Percentiles rank a stretch among this genome's conserved stretches.
Conservation (phyloP, 2,888 invertebrate species). For the Cryptocephalus moraei region DNA sequence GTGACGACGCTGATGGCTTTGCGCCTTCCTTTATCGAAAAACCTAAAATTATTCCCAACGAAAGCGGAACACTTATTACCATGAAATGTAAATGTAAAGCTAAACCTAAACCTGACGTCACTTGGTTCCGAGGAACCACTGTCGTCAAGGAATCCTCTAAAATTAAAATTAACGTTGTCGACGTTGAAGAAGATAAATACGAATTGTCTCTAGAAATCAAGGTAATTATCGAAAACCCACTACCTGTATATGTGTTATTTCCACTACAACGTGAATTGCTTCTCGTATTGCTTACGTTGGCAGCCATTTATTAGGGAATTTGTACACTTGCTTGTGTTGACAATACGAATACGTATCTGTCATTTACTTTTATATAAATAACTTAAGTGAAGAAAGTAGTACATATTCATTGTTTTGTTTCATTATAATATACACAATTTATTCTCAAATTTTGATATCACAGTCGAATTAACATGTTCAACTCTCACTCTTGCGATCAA, state of each 20-base stretch:
- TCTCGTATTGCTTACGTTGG: too few species aligned
- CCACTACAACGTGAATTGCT: too few species aligned
- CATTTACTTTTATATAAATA: too few species aligned
- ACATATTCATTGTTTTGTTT: too few species aligned
- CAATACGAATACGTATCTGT: too few species aligned
- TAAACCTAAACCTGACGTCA: constrained; percentile 87
- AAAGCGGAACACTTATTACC: constrained; percentile 90
- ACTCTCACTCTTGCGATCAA: too few species aligned
- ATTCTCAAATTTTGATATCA: too few species aligned
- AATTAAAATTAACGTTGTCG: constrained; percentile 67
- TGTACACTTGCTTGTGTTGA: too few species aligned
- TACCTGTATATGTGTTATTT: not conserved
- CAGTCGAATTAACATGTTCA: too few species aligned
- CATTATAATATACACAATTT: too few species aligned
- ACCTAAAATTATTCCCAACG: constrained; percentile 97
- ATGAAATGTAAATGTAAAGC: constrained; percentile 96
- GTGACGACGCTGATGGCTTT: constrained; percentile 84
- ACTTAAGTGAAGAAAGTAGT: too few species aligned
- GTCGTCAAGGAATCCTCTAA: constrained; percentile 76
- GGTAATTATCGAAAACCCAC: constrained; percentile 35
- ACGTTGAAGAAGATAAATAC: constrained; percentile 75
- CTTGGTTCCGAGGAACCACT: constrained; percentile 89
- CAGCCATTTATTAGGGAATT: too few species aligned
- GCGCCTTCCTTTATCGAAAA: constrained; percentile 97
- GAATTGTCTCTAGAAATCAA: constrained; percentile 76